Base-by-base conservation (phyloP, 2,113 vertebrate species). In the Cyprichromis sp. region DNA sequence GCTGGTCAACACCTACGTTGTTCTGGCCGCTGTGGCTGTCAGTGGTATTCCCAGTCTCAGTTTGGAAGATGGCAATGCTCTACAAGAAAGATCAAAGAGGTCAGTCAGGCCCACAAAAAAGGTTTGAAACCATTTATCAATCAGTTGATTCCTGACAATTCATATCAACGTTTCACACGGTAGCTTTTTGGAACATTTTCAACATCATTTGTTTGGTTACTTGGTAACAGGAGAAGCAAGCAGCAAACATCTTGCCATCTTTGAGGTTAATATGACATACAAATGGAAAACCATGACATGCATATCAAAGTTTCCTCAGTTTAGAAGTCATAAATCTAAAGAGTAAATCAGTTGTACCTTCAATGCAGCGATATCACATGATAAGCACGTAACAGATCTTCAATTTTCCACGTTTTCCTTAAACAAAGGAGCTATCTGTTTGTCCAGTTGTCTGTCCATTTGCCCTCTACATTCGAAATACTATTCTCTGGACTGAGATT, bases 1-100 rank as follows among this genome's bases (percentile, higher is more conserved):
- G 88, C 26, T 96, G 86, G 9, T 96, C 91, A 21, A 83, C 92
- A 24, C 95, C 96, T 55, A 90, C 40, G 17, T 89, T 87, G 80
- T 91, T 95, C 52, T 93, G 92, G 0, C 94, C 93, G 82, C 91
- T 61, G 59, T 94, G 95, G 59, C 88, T 80, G 29, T 95, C 96
- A 29, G 96, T 92, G 47, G 94, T 87, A 52, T 96, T 95, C n/a
- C 86, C 95, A 34, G 92, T 93, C 95, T 97, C 93, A 8, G 50
- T 87, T 71, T 89, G 90, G 79, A 83, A 57, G 94, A 84, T 87
- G 82, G 36, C 4, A 88, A 86, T 50, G 10, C 26, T 88, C 96
- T 92, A 88, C 24, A 59, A 83, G 81, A 82, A 40, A 81, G 78
- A 87, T 7, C 5, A 47, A 47, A 79, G 11, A 19, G 4, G 26